Conservation (phyloP, 2,797 vertebrate genomes). For the Coregonus ussuriensis region DNA sequence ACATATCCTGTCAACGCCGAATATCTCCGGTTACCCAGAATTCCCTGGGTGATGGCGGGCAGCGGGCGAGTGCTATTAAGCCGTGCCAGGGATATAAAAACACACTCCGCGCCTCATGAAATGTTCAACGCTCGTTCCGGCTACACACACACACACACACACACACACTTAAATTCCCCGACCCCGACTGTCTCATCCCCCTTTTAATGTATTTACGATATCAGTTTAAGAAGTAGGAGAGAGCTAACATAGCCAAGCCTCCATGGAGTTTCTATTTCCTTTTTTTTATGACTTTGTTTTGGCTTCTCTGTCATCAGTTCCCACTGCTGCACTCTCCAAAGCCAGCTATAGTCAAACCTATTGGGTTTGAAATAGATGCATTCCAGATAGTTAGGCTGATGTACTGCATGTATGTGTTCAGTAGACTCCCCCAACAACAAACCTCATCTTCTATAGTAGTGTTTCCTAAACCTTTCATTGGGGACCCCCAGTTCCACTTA, state of each 20-base stretch:
- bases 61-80: slow-evolving; percentile 3
- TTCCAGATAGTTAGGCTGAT: background rate
- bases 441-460: background rate
- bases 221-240: background rate
- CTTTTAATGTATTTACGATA: slow-evolving; percentile 16
- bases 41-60: background rate
- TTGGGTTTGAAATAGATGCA: background rate
- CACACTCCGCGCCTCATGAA: slow-evolving; percentile 5
- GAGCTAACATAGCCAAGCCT: background rate
- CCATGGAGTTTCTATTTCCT: background rate
- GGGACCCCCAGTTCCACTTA: background rate
- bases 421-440: background rate
- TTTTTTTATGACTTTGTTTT: background rate
- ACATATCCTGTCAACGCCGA: background rate
- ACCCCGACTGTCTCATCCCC: background rate
- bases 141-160: background rate
- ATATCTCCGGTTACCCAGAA: background rate
- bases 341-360: background rate
- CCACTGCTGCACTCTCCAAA: background rate
- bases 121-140: background rate
- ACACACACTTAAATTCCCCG: background rate
- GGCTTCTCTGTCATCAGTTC: background rate
- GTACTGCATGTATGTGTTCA: background rate
- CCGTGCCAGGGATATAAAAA: slow-evolving; percentile 18
- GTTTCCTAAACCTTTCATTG: background rate